A percentile compares a stretch with the other conserved stretches of the same genome.
Evolutionary conservation across 1,140 invertebrate species (phyloP).

Genomic region (Battus philenor): DNA sequence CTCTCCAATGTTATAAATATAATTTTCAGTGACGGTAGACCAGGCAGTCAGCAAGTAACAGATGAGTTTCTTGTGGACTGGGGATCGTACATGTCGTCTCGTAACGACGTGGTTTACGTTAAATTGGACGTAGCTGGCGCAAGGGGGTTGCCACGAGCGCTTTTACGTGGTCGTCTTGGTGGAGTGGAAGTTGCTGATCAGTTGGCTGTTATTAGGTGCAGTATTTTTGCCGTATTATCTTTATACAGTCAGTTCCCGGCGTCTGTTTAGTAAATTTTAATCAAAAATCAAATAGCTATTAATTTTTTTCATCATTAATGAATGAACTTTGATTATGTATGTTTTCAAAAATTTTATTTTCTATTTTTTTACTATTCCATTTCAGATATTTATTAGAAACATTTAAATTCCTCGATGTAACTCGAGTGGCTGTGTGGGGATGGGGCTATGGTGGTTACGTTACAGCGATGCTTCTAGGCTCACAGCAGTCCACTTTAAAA

Average conservation of each 20-base stretch:
- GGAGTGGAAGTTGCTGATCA: constrained; percentile 93
- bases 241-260: background rate
- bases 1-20: background rate
- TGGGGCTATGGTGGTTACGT: constrained; percentile 98
- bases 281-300: too few species aligned
- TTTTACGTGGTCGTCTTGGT: constrained; percentile 87
- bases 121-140: constrained; percentile 92
- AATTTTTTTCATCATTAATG: too few species aligned
- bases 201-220: constrained; percentile 87
- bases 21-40: constrained; percentile 88
- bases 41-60: constrained; percentile 90
- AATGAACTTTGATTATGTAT: too few species aligned
- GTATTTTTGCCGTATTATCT: constrained; percentile 10
- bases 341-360: background rate
- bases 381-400: constrained; percentile 87
- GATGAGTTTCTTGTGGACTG: constrained; percentile 91
- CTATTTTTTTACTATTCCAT: constrained; percentile 3
- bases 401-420: constrained; percentile 90
- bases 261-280: too few species aligned
- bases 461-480: constrained; percentile 90
- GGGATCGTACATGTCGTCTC: constrained; percentile 94
- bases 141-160: constrained; percentile 86
- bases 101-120: constrained; percentile 93
- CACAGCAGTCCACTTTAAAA: constrained; percentile 90
- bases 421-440: constrained; percentile 94